Evolutionary conservation across 2,888 invertebrate species (phyloP).

Genomic region (Xanthorhoe spadicearia): DNA sequence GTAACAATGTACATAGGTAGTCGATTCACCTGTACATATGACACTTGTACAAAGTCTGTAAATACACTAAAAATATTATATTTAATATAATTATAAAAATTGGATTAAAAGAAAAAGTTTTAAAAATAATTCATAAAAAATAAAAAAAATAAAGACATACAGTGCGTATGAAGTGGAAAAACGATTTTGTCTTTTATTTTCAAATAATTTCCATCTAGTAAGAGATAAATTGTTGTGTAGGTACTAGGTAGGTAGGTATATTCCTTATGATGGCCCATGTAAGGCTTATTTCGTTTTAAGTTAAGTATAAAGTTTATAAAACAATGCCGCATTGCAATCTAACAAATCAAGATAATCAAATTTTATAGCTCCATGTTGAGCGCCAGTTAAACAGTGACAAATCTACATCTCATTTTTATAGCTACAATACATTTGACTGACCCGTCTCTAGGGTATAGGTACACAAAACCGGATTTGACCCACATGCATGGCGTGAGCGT

Average conservation of each 20-base stretch:
- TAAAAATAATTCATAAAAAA: constrained; percentile 75
- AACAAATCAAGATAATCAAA: background rate
- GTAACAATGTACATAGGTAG: constrained; percentile 44
- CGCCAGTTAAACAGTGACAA: constrained; percentile 19
- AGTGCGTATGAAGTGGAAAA: constrained; percentile 82
- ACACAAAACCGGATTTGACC: constrained; percentile 31
- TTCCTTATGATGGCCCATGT: no score
- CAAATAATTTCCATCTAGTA: background rate
- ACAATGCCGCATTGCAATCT: no score
- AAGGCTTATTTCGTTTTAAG: no score
- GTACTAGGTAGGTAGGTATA: no score
- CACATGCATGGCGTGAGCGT: constrained; percentile 24
- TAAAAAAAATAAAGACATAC: constrained; percentile 80
- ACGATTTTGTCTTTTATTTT: constrained; percentile 72
- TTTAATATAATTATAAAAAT: constrained; percentile 79
- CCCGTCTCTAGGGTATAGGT: constrained; percentile 12
- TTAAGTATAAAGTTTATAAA: no score
- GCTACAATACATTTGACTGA: constrained; percentile 12
- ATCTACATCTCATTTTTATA: background rate
- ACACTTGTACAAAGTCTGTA: constrained; percentile 77
- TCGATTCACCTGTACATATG: constrained; percentile 63
- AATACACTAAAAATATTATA: constrained; percentile 77
- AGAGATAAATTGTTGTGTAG: no score
- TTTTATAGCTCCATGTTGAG: constrained; percentile 7
- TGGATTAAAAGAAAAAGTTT: constrained; percentile 80